Evolutionary conservation across 2,888 invertebrate species (phyloP), one percentile per base, ranked within the genome.

Genomic region (Patella ulyssiponensis): DNA sequence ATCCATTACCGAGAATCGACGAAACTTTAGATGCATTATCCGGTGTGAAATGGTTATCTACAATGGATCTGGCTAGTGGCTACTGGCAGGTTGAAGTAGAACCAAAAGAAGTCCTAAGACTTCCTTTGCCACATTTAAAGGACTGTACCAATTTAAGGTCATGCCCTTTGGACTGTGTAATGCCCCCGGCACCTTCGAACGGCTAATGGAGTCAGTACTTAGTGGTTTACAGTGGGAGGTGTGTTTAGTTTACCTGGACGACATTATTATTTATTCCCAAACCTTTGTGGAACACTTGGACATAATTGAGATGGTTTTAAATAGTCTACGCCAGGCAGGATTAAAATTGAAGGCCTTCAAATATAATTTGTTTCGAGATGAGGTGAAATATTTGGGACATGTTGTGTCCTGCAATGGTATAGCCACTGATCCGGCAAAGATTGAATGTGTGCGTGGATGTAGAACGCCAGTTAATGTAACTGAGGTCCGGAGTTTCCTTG

Each of bases 281-380:
- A 64, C 64, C 11, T 64, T 64, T 64, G 20, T 20, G n/a, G 64
- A 64, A 64, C 64, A 33, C 20, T n/a, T n/a, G n/a, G n/a, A n/a
- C n/a, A n/a, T n/a, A n/a, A n/a, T n/a, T n/a, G n/a, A n/a, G n/a
- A n/a, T n/a, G n/a, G n/a, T n/a, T n/a, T n/a, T n/a, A n/a, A n/a
- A n/a, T n/a, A n/a, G n/a, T n/a, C n/a, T 56, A 56, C 20, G 73
- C 53, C 23, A 53, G 23, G 20, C 54, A 54, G 15, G 73, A 54
- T 15, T 80, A 20, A 79, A 79, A 52, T 73, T 80, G 9, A 80
- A 80, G 75, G 58, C 75, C 15, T 79, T 69, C 23, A 81, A 81
- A 69, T 81, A 79, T 69, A 64, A 64, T 15, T 79, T 81, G 73
- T 56, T 75, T 27, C 76, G 78, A 71, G 56, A 77, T 69, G 73